These are phyloP conservation scores for Agrochola lota DNA, from an alignment of 2,888 invertebrate species.

Conservation along the genomic window DNA sequence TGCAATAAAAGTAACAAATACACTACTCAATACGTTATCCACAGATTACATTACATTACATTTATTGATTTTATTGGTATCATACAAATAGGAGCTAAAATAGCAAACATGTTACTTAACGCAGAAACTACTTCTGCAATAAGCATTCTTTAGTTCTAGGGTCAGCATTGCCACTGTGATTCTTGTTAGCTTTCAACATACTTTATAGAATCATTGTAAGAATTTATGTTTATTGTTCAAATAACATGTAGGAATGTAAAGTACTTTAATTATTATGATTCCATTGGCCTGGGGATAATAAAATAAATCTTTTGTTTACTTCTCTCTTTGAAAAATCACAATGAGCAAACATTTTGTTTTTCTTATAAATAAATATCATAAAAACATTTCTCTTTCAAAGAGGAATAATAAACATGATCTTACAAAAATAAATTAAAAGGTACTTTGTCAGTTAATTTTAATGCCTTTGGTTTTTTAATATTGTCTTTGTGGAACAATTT, in stretches of 20 bases:
- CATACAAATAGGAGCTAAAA: not conserved
- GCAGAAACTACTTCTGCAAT: not conserved
- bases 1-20: too few species aligned
- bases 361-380: not conserved
- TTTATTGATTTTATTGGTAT: too few species aligned
- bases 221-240: not conserved
- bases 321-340: not conserved
- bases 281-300: not conserved
- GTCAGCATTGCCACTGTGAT: not conserved
- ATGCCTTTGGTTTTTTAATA: not conserved
- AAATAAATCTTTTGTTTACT: not conserved
- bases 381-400: not conserved
- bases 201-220: not conserved
- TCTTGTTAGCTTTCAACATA: constrained; percentile 7
- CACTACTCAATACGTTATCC: too few species aligned
- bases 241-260: constrained; percentile 5
- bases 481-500: not conserved
- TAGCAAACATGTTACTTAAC: not conserved
- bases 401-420: not conserved
- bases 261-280: not conserved
- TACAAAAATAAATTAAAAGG: not conserved
- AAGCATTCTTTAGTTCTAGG: not conserved
- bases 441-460: not conserved
- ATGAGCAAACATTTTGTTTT: not conserved
- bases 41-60: too few species aligned